A percentile compares a stretch with the other conserved stretches of the same genome.
phyloP scores from a whole-genome alignment of 2,113 vertebrate genomes.

The Chunga burmeisteri region DNA sequence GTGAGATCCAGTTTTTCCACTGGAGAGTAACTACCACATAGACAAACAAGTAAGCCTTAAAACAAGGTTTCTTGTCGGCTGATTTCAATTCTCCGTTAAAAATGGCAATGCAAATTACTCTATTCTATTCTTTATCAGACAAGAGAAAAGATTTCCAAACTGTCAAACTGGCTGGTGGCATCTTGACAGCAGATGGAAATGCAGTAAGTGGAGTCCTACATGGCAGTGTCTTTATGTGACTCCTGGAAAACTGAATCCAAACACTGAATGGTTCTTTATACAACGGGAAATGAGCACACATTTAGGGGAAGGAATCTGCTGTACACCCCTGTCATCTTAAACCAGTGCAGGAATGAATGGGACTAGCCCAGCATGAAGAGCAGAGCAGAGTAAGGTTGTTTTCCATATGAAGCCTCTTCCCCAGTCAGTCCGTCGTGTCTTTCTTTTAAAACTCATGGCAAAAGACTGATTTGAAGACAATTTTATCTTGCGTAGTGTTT shows the following conservation, averaged over 20 bases:
- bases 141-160: conserved; percentile 33
- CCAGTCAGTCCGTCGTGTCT: neutral
- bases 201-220: neutral
- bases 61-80: neutral
- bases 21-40: neutral
- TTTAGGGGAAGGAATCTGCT: conserved; percentile 4
- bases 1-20: conserved; percentile 4
- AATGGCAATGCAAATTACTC: neutral
- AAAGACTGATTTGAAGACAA: neutral
- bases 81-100: conserved; percentile 11
- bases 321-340: neutral
- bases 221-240: neutral
- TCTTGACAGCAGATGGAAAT: conserved; percentile 4
- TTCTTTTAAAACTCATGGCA: neutral
- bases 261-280: conserved; percentile 12
- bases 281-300: neutral
- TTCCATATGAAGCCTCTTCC: neutral
- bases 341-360: neutral
- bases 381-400: neutral
- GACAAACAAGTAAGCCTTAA: neutral
- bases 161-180: conserved; percentile 10
- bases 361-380: neutral
- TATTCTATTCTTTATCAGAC: neutral
- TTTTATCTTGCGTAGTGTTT: neutral
- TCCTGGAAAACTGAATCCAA: neutral